A percentile compares a stretch with the other conserved stretches of the same genome.
Evolutionary conservation across 2,113 vertebrate species (phyloP).

Genomic region (Bothrops jararaca): DNA sequence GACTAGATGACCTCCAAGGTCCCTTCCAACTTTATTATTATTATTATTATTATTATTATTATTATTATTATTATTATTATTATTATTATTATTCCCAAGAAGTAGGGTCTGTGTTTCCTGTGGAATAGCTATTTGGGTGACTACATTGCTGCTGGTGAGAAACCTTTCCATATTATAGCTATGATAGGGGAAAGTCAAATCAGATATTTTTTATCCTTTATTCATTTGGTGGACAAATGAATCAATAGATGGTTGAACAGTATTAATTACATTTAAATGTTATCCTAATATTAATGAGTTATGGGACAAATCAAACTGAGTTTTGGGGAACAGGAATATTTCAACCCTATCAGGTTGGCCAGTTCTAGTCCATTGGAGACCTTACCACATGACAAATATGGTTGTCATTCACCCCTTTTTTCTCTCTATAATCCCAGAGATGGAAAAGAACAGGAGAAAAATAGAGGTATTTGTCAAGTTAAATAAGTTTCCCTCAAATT

Average conservation of each 20-base stretch:
- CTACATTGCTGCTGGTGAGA: background rate
- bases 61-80: too few species aligned
- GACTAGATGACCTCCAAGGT: too few species aligned
- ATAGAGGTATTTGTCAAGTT: too few species aligned
- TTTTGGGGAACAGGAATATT: background rate
- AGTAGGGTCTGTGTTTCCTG: background rate
- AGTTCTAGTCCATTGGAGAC: background rate
- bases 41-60: too few species aligned
- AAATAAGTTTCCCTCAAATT: background rate
- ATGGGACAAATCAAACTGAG: too few species aligned
- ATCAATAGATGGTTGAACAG: too few species aligned
- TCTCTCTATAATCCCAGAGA: background rate
- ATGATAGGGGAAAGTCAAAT: background rate
- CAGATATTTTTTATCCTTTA: background rate
- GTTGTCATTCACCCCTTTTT: background rate
- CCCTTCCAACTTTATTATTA: too few species aligned
- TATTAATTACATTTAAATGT: too few species aligned
- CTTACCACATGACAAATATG: background rate
- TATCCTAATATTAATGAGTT: too few species aligned
- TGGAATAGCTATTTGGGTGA: background rate
- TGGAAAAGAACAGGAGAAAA: too few species aligned
- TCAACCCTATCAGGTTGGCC: background rate
- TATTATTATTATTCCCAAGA: too few species aligned
- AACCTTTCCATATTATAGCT: background rate
- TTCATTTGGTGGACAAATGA: background rate